Conservation (phyloP, 2,888 invertebrate species). For the Ectemnius cavifrons region DNA sequence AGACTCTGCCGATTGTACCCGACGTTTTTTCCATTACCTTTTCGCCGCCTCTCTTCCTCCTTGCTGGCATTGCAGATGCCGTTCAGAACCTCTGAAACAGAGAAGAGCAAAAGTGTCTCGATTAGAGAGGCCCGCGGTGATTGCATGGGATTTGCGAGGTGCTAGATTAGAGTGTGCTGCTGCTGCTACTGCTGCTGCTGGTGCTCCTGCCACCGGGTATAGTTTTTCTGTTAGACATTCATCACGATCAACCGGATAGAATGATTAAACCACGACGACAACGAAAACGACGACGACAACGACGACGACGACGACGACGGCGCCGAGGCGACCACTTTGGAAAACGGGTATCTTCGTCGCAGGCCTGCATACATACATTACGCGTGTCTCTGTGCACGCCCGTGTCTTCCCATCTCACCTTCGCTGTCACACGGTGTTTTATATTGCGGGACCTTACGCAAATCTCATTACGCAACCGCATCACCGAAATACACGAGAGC, state of each 20-base stretch:
- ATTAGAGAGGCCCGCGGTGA: neutral
- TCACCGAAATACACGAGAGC: slow-evolving; percentile 70
- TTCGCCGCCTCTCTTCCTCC: slow-evolving; percentile 77
- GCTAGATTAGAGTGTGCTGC: too few species aligned
- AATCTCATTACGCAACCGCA: slow-evolving; percentile 71
- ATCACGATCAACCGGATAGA: too few species aligned
- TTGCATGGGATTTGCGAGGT: neutral
- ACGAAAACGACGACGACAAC: too few species aligned
- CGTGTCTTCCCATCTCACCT: slow-evolving; percentile 32
- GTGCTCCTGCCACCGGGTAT: too few species aligned
- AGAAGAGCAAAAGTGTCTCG: slow-evolving; percentile 50
- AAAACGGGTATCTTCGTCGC: slow-evolving; percentile 18
- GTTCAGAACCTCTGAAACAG: slow-evolving; percentile 76
- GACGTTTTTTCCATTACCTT: slow-evolving; percentile 65
- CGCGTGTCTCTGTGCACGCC: neutral
- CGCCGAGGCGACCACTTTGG: slow-evolving; percentile 1
- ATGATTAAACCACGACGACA: too few species aligned
- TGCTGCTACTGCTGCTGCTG: too few species aligned
- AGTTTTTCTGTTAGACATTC: too few species aligned
- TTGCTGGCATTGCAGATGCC: slow-evolving; percentile 77
- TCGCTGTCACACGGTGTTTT: slow-evolving; percentile 54
- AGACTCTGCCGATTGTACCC: too few species aligned
- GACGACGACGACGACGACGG: too few species aligned
- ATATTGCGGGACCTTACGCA: slow-evolving; percentile 66
- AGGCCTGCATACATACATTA: neutral